Evolutionary conservation across 2,888 invertebrate species (phyloP), one percentile per base, ranked within the genome.

Genomic region (Lithosia quadra): DNA sequence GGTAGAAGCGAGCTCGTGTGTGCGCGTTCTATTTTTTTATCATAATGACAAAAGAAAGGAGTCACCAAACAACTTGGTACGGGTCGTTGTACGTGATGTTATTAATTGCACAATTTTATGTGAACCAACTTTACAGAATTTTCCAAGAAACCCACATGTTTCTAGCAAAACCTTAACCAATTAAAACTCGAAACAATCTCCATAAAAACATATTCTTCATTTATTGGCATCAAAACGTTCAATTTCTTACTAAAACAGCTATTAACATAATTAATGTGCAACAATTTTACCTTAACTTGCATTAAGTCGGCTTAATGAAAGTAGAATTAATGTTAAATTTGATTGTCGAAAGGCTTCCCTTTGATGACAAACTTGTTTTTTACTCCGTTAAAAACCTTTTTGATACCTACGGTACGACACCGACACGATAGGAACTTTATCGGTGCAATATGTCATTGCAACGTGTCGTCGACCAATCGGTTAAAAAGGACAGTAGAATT

Each of bases 261-360:
- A 80, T 84, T 77, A 81, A 80, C 72, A 75, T 71, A 76, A 82
- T 80, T 76, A 77, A 83, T 81, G 76, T 63, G 65, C 72, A 73
- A 78, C 77, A 67, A 76, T 82, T 83, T 63, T 81, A 79, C 84
- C 83, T 80, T 82, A 77, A 68, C 69, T 72, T 60, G 64, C 33
- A 59, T 71, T 75, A 71, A 82, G 77, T 81, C 79, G 57, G 68
- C 71, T 80, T 83, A 85, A 84, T 84, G 77, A 82, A 79, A 82
- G 66, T 71, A 60, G 72, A 74, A 67, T 82, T 81, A 77, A 83
- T 78, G 80, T 72, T 75, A 36, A 70, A 68, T 55, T 71, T 82
- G 82, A 81, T 84, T 81, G 81, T 75, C 70, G 70, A 75, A 79
- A 78, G 69, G 68, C 66, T 78, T 77, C 79, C 73, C 71, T 83